These are phyloP conservation scores for Procavia capensis DNA, from an alignment of 2,113 vertebrate species.

Conservation along the genomic window DNA sequence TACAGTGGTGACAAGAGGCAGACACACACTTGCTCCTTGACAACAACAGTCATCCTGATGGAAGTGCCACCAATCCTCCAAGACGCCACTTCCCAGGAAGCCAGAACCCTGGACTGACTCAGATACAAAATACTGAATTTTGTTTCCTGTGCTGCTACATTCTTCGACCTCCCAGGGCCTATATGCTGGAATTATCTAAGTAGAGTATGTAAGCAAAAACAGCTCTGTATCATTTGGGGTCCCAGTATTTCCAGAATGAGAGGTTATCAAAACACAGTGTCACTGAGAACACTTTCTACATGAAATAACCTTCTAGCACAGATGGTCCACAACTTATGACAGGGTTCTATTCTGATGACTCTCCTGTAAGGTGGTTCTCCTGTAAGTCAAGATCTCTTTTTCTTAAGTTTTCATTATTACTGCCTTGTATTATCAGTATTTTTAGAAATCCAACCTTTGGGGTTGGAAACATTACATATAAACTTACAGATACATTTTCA, in stretches of 20 bases:
- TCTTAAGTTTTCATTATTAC: not conserved
- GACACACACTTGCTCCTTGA: not conserved
- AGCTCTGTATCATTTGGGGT: not conserved
- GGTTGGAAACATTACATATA: not conserved
- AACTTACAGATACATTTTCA: not conserved
- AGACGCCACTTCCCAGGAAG: not conserved
- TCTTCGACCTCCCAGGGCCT: rapidly evolving
- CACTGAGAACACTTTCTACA: not conserved
- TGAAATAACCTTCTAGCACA: not conserved
- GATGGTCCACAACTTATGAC: too few species aligned
- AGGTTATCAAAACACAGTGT: not conserved
- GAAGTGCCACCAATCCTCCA: not conserved
- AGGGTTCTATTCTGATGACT: too few species aligned
- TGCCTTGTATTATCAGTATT: not conserved
- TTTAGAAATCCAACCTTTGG: not conserved
- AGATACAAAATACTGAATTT: not conserved
- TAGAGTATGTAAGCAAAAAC: too few species aligned
- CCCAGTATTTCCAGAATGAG: not conserved
- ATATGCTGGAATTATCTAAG: not conserved
- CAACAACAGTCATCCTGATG: not conserved
- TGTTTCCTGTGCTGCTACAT: rapidly evolving
- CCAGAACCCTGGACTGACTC: not conserved
- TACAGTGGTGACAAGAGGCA: rapidly evolving
- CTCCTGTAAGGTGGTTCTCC: too few species aligned
- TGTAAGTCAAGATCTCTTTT: too few species aligned